Percentiles rank a stretch among this genome's conserved stretches.
These are phyloP conservation scores for Neuroscelio doddi DNA, from an alignment of 2,888 invertebrate species.

Conservation along the genomic window DNA sequence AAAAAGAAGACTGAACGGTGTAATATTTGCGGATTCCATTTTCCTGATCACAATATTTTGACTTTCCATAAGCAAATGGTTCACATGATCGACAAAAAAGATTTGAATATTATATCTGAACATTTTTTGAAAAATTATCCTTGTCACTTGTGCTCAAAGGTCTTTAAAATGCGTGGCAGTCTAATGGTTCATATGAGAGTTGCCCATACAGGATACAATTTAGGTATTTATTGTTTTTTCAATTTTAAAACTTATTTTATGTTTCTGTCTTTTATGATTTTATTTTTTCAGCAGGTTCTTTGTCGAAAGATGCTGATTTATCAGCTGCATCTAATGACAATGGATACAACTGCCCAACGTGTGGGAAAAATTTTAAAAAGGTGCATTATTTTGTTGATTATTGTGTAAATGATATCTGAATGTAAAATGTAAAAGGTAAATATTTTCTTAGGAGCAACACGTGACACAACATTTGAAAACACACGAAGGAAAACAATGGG, in stretches of 20 bases:
- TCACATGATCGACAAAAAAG: constrained; percentile 68
- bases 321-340: constrained; percentile 54
- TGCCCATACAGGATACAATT: constrained; percentile 79
- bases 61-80: constrained; percentile 84
- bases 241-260: background rate
- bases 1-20: constrained; percentile 74
- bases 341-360: constrained; percentile 68
- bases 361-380: constrained; percentile 71
- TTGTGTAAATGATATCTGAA: constrained; percentile 1
- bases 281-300: constrained; percentile 45
- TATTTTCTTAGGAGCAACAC: constrained; percentile 73
- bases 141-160: constrained; percentile 85
- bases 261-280: constrained; percentile 5
- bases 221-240: constrained; percentile 24
- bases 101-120: constrained; percentile 55
- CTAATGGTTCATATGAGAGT: constrained; percentile 87
- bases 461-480: constrained; percentile 72
- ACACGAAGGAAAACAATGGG: constrained; percentile 85
- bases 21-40: constrained; percentile 82
- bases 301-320: constrained; percentile 53
- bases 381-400: constrained; percentile 48
- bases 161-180: constrained; percentile 87
- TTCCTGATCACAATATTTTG: constrained; percentile 80
- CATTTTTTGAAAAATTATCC: constrained; percentile 75
- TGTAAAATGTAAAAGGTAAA: too few relatives aligned